Base-by-base conservation (phyloP, 2,113 vertebrate genomes). In the Alethe diademata region DNA sequence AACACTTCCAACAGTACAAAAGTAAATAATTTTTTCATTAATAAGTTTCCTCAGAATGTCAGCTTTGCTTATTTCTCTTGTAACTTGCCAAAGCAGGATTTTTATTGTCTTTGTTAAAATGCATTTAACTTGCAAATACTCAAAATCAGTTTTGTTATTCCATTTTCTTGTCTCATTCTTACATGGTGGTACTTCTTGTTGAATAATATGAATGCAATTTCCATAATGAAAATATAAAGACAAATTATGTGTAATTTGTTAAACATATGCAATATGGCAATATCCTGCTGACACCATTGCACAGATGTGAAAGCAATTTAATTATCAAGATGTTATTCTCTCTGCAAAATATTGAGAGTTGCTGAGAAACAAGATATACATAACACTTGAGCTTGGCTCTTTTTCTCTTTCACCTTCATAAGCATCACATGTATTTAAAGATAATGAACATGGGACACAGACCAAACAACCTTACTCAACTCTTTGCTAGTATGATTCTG, bases 221-320 rank as follows among this genome's bases (percentile, higher is more conserved):
- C 75, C 92, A 78, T 92, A 93, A 94, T 85, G 74, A 88, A 96
- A 92, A 83, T 88, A 83, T 86, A 94, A 88, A 94, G 88, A 93
- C 47, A 89, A 90, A 96, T 95, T 76, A 95, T 88, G 33, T 54
- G 22, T 82, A 91, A 96, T 94, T 92, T 89, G 83, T 92, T 96
- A 93, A 92, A 86, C 60, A 85, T 86, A 94, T 78, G 83, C 93
- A 93, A 92, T 93, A 94, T 91, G 88, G 69, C 91, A 93, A 69
- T 78, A 81, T 93, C 88, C 73, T 92, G 86, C 66, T 95, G 91
- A 91, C 71, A 96, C 84, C 42, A 56, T 51, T 73, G 50, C 92
- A 89, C 91, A 96, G 86, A 95, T 93, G 91, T 94, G 51, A 57
- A 93, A 92, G 66, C 42, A 92, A 94, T 85, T 94, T 93, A 91